These are phyloP conservation scores for Eutolmus rufibarbis DNA, from an alignment of 2,888 invertebrate species.

Conservation along the genomic window DNA sequence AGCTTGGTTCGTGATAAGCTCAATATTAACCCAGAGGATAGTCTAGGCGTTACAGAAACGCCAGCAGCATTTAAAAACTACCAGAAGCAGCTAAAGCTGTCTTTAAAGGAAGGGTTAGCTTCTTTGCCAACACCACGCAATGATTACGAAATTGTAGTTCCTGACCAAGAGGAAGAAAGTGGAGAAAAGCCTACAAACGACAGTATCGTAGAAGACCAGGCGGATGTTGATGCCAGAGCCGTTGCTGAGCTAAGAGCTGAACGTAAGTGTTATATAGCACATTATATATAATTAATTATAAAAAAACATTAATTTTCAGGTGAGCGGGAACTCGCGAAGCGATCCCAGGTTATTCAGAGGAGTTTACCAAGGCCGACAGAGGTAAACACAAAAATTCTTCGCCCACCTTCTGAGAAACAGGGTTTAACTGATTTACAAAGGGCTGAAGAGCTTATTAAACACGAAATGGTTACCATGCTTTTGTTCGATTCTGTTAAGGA, in stretches of 20 bases:
- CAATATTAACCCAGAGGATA: conserved; percentile 92
- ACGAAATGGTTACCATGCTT: conserved; percentile 95
- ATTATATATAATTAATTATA: background rate
- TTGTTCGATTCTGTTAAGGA: conserved; percentile 87
- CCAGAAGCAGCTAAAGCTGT: conserved; percentile 77
- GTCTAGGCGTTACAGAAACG: conserved; percentile 73
- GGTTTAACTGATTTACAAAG: conserved; percentile 87
- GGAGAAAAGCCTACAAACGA: conserved; percentile 61
- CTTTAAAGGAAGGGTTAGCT: conserved; percentile 79
- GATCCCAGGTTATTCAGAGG: conserved; percentile 88
- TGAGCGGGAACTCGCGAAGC: conserved; percentile 68
- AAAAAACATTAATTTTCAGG: background rate
- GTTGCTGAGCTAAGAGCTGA: conserved; percentile 74
- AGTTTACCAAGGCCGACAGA: conserved; percentile 84
- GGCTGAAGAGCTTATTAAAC: conserved; percentile 95
- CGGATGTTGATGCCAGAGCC: conserved; percentile 78
- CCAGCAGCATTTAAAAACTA: conserved; percentile 72
- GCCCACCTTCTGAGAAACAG: conserved; percentile 77
- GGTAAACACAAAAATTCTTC: conserved; percentile 82
- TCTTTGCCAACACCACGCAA: conserved; percentile 90
- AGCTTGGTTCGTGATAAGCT: conserved; percentile 91
- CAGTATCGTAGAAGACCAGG: conserved; percentile 79
- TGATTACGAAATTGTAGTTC: conserved; percentile 98
- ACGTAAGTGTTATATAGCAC: conserved; percentile 61
- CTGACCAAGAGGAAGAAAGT: conserved; percentile 76